Conservation (phyloP, 2,797 vertebrate genomes). For the Onychomys leucogaster region DNA sequence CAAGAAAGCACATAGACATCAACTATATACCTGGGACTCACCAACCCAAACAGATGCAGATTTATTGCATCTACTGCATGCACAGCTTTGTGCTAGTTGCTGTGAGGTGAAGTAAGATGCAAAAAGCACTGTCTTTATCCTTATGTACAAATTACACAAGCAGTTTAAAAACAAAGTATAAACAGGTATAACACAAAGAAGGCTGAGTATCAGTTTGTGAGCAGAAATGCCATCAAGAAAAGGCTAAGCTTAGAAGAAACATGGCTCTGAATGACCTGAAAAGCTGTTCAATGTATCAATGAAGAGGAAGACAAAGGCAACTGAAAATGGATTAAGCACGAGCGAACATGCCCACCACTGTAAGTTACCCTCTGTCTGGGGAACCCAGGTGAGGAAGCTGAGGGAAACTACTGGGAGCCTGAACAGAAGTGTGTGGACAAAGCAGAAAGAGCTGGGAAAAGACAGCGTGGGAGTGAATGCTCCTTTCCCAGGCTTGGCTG, state of each 20-base stretch:
- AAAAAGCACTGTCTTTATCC: background rate
- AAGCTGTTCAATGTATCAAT: background rate
- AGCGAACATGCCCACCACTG: background rate
- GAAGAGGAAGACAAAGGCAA: background rate
- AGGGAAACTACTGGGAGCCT: background rate
- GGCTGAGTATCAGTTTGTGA: background rate
- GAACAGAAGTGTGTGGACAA: background rate
- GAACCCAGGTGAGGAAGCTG: too few relatives aligned
- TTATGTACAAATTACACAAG: background rate
- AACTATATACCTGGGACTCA: background rate
- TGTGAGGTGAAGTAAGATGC: background rate
- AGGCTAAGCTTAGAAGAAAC: background rate
- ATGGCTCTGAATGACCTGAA: background rate
- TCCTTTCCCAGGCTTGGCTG: background rate
- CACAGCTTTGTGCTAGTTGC: background rate
- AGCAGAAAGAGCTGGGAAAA: background rate
- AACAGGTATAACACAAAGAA: background rate
- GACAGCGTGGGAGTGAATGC: background rate
- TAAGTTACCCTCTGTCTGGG: background rate
- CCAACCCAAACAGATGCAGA: background rate
- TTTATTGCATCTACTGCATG: background rate
- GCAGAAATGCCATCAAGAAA: background rate
- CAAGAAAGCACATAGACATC: background rate
- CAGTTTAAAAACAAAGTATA: slow-evolving; percentile 32
- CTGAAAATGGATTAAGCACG: background rate